Evolutionary conservation across 1,140 invertebrate species (phyloP).

Genomic region (Ericerus pela): DNA sequence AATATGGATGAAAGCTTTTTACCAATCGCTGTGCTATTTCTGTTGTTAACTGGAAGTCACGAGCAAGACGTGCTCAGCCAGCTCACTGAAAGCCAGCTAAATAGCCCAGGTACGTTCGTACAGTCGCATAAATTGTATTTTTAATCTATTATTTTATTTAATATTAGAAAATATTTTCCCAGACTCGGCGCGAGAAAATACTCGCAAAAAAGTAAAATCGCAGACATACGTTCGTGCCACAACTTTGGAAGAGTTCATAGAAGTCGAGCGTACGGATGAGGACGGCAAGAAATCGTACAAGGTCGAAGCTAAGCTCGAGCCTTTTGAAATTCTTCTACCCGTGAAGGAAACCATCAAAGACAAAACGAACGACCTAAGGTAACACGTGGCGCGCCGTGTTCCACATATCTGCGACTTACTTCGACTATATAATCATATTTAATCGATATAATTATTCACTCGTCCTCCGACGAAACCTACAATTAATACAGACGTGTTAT

Average conservation of each 20-base stretch:
- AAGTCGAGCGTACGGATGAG: not conserved
- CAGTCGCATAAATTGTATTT: too few species aligned
- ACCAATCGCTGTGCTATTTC: not conserved
- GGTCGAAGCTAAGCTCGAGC: not conserved
- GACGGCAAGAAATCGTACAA: not conserved
- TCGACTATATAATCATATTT: not conserved
- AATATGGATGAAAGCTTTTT: not conserved
- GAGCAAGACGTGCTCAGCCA: not conserved
- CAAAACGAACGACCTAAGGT: not conserved
- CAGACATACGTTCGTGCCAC: constrained; percentile 1
- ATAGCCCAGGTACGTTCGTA: too few species aligned
- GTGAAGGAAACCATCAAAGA: not conserved
- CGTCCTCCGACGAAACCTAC: too few species aligned
- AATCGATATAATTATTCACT: too few species aligned
- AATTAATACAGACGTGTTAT: too few species aligned
- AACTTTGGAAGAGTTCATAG: not conserved
- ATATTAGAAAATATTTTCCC: not conserved
- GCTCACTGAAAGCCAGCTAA: too few species aligned
- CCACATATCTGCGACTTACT: not conserved
- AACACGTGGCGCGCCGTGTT: too few species aligned
- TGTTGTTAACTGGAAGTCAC: not conserved
- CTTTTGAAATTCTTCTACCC: too few species aligned
- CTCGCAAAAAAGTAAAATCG: not conserved
- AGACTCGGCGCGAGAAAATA: too few species aligned
- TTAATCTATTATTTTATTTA: too few species aligned